Evolutionary conservation across 2,888 invertebrate species (phyloP).

Genomic region (Tenthredo notha): DNA sequence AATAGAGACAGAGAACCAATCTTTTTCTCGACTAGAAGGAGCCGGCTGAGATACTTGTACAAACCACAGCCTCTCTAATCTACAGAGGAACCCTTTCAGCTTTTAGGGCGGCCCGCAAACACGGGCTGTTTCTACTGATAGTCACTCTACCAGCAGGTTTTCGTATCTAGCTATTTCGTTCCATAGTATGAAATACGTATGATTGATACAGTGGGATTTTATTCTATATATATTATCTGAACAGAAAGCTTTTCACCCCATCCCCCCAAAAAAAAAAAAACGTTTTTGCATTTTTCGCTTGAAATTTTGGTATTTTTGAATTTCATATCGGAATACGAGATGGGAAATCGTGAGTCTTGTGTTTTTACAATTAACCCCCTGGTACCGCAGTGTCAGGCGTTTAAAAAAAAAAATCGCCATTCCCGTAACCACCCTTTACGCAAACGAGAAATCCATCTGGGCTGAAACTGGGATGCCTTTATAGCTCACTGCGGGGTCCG

Average conservation of each 20-base stretch:
- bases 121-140: conserved; percentile 47
- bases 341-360: neutral
- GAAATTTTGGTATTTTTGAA: neutral
- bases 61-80: conserved; percentile 68
- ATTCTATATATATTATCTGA: neutral
- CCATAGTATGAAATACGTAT: neutral
- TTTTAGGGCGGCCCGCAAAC: conserved; percentile 71
- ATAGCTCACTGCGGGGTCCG: neutral
- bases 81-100: conserved; percentile 73
- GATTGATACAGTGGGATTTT: neutral
- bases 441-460: conserved; percentile 14
- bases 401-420: neutral
- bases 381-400: neutral
- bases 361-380: neutral
- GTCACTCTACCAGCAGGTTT: neutral
- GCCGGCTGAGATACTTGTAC: conserved; percentile 61
- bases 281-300: neutral
- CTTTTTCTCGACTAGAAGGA: conserved; percentile 59
- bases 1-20: conserved; percentile 68
- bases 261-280: neutral
- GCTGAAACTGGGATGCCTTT: neutral
- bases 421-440: neutral
- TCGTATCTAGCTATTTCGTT: neutral
- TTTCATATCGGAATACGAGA: neutral
- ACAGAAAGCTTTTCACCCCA: too few species aligned